Evolutionary conservation across 2,797 vertebrate genomes (phyloP), one percentile per base, ranked within the genome.

Genomic region (Sebastiscus albofasciatus): DNA sequence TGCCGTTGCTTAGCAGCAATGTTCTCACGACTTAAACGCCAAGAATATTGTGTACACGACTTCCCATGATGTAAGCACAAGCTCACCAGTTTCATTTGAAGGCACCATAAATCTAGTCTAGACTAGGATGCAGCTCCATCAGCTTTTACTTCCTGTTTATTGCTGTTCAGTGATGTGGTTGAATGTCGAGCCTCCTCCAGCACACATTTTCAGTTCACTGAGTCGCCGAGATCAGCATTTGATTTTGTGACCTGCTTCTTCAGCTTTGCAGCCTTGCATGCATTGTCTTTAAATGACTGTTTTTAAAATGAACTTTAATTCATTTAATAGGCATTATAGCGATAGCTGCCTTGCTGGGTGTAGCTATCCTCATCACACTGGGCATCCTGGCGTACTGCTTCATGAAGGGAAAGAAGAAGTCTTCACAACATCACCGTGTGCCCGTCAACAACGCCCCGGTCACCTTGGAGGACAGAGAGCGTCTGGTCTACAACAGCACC

Each of bases 401-500:
- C 66, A 8, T 97, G 72, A 98, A 96, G 92, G 94, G 92, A 33
- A 96, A 87, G 87, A 95, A 90, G 65, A 96, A 89, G 79, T 84
- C 88, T 10, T 60, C 13, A 20, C 90, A 67, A 2, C 94, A 88
- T 69, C 96, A 95, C 1, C 96, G 94, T 0, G 59, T 96, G 13
- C 95, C 96, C 0, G 90, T 92, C 1, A 96, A 96, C 78, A 96
- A 92, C 70, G 89, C 92, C 58, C 96, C 96, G 0, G 31, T 90
- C 27, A 92, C 89, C 56, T 93, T 95, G 0, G 97, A 97, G 82
- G 96, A 98, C 94, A 96, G 95, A 0, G 97, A 98, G 69, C 96
- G 91, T 64, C 94, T 98, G 61, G 98, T 99, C 79, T 99, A 98
- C 90, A 97, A 97, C 89, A 96, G 89, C 89, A 96, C 97, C 65